A percentile compares a stretch with the other conserved stretches of the same genome.
These are phyloP conservation scores for Blera fallax DNA, from an alignment of 2,888 invertebrate species.

Conservation along the genomic window DNA sequence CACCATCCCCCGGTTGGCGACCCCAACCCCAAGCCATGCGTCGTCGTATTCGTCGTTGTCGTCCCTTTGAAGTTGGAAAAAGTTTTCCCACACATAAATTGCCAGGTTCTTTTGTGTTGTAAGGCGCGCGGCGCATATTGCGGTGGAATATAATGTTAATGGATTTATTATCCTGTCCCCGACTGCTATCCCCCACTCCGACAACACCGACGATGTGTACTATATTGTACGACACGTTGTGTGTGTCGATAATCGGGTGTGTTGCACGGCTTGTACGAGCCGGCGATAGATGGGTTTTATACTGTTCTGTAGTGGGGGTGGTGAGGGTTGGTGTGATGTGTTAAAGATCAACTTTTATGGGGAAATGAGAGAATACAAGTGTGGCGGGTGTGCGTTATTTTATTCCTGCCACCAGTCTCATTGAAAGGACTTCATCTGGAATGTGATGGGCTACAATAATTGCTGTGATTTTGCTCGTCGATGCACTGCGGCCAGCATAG, in stretches of 20 bases:
- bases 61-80: slow-evolving; percentile 67
- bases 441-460: slow-evolving; percentile 65
- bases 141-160: slow-evolving; percentile 70
- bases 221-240: slow-evolving; percentile 26
- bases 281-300: slow-evolving; percentile 41
- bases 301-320: slow-evolving; percentile 18
- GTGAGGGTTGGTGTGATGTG: slow-evolving; percentile 8
- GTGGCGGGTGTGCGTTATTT: slow-evolving; percentile 16
- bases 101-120: slow-evolving; percentile 58
- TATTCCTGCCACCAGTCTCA: slow-evolving; percentile 25
- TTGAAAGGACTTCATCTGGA: slow-evolving; percentile 67
- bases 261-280: slow-evolving; percentile 24
- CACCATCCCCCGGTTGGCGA: neutral
- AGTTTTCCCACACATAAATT: slow-evolving; percentile 69
- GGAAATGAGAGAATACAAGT: slow-evolving; percentile 23
- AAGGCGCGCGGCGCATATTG: slow-evolving; percentile 67
- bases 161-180: slow-evolving; percentile 71
- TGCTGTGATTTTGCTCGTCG: slow-evolving; percentile 60
- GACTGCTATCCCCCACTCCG: slow-evolving; percentile 42
- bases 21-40: slow-evolving; percentile 32
- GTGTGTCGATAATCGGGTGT: slow-evolving; percentile 59
- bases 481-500: slow-evolving; percentile 26
- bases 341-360: slow-evolving; percentile 66
- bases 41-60: neutral
- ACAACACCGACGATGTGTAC: neutral